Conservation (phyloP, 2,888 invertebrate species). For the Scaptomyza cyrtandrae region DNA sequence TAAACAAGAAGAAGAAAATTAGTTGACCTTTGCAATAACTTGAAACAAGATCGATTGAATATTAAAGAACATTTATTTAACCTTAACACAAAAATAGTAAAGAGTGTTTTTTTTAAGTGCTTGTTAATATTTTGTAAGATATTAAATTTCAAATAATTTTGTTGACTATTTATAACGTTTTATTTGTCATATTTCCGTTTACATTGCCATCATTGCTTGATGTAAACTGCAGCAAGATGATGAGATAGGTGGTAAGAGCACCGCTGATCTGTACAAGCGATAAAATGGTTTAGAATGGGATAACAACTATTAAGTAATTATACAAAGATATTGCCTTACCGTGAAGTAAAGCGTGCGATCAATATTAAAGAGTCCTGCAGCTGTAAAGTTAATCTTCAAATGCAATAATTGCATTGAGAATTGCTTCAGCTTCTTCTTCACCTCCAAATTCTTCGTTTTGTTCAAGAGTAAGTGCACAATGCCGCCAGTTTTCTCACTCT, state of each 20-base stretch:
- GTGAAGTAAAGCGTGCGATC: conserved; percentile 84
- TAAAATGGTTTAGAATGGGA: no score
- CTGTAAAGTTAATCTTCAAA: conserved; percentile 84
- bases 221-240: conserved; percentile 84
- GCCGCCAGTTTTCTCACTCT: conserved; percentile 83
- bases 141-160: conserved; percentile 16
- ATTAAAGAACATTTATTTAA: not conserved
- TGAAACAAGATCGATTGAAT: not conserved
- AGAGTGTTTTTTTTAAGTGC: not conserved
- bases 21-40: conserved; percentile 2
- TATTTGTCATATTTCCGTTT: conserved; percentile 42
- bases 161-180: conserved; percentile 17
- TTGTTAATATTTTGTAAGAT: not conserved
- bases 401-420: conserved; percentile 84
- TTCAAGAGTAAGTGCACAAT: conserved; percentile 83
- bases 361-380: conserved; percentile 84
- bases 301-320: no score
- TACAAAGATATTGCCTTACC: conserved; percentile 58
- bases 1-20: not conserved
- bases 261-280: conserved; percentile 81
- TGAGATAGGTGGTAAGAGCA: conserved; percentile 84
- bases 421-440: conserved; percentile 82
- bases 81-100: not conserved
- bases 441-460: conserved; percentile 77
- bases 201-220: conserved; percentile 61